Percentiles rank a stretch among this genome's conserved stretches.
Evolutionary conservation across 2,888 invertebrate genomes (phyloP).

Genomic region (Cheilosia impressa): DNA sequence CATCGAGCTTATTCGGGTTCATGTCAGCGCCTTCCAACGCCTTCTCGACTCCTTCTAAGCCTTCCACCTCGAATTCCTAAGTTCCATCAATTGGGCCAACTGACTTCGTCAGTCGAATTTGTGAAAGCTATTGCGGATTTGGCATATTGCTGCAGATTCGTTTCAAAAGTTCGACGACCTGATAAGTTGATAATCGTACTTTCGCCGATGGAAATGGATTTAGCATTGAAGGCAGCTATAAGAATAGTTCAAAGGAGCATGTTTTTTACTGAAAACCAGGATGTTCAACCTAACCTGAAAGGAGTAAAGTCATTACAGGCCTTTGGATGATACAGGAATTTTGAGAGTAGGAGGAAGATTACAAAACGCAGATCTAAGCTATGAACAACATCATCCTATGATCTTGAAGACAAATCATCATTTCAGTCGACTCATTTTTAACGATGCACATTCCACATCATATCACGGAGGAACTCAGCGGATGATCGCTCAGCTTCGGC

Average conservation of each 20-base stretch:
- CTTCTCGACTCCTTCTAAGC: too few species aligned
- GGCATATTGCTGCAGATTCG: not conserved
- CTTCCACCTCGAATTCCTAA: too few species aligned
- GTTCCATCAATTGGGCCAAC: too few species aligned
- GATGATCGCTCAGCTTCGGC: too few species aligned
- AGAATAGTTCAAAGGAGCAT: not conserved
- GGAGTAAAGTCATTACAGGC: not conserved
- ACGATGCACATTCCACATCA: slow-evolving; percentile 3
- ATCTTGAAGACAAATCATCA: slow-evolving; percentile 5
- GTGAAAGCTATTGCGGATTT: too few species aligned
- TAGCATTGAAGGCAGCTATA: not conserved
- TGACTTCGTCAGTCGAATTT: too few species aligned
- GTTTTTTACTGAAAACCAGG: not conserved
- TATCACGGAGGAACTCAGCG: slow-evolving; percentile 6
- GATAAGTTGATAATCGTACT: not conserved
- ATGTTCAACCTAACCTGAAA: not conserved
- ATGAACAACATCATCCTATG: slow-evolving; percentile 19
- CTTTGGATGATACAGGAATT: slow-evolving; percentile 18
- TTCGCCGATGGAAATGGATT: slow-evolving; percentile 5
- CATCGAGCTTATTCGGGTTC: too few species aligned
- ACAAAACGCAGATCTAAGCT: slow-evolving; percentile 11
- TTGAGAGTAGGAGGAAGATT: slow-evolving; percentile 24
- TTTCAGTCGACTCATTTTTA: not conserved
- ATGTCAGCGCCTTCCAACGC: too few species aligned
- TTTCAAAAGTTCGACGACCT: not conserved